Percentiles rank a stretch among this genome's conserved stretches.
Evolutionary conservation across 1,140 invertebrate genomes (phyloP).

Genomic region (Papilio polytes): DNA sequence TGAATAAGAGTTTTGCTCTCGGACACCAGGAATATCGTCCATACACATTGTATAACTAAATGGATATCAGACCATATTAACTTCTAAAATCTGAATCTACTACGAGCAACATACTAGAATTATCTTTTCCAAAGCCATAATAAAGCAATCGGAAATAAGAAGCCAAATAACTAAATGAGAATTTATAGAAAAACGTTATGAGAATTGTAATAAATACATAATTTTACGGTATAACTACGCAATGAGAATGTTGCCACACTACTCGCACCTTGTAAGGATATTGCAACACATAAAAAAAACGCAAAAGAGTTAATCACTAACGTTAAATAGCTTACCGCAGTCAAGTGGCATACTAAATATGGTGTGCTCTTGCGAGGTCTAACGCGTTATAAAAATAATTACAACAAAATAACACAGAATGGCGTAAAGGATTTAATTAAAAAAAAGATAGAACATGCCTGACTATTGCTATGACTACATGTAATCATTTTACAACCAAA

Average conservation of each 20-base stretch:
- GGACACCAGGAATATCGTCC: background rate
- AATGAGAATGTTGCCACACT: background rate
- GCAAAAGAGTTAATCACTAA: slow-evolving; percentile 20
- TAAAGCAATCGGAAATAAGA: background rate
- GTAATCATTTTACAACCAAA: background rate
- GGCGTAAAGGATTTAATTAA: background rate
- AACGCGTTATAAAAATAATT: slow-evolving; percentile 31
- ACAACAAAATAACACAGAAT: slow-evolving; percentile 8
- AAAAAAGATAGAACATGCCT: slow-evolving; percentile 9
- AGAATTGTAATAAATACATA: background rate
- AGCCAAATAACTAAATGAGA: background rate
- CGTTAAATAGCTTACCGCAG: background rate
- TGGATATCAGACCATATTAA: no score
- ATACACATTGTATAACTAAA: background rate
- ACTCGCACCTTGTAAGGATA: background rate
- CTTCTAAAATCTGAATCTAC: no score
- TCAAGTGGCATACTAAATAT: background rate
- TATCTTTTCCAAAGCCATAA: background rate
- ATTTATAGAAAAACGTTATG: background rate
- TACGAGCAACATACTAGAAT: no score
- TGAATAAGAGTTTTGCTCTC: background rate
- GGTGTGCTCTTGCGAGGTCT: slow-evolving; percentile 11
- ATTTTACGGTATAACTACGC: background rate
- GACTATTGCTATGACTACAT: slow-evolving; percentile 1
- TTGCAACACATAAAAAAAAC: slow-evolving; percentile 10